Base-by-base conservation (phyloP, 1,140 invertebrate genomes). In the Thalassaphorura encarpata region DNA sequence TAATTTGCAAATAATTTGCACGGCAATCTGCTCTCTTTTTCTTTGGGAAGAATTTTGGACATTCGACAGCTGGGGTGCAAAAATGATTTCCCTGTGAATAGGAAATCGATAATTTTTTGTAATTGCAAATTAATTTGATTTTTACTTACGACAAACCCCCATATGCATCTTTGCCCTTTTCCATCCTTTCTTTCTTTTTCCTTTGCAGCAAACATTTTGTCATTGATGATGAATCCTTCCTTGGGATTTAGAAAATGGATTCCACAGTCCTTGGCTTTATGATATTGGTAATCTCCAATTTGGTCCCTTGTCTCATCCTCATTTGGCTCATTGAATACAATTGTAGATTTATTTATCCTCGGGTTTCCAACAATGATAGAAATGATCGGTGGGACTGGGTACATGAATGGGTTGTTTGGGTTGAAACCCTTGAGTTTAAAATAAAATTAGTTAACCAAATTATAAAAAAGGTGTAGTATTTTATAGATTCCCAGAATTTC, bases 1-100 rank as follows among this genome's bases (percentile, higher is more conserved):
- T 60, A 33, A 61, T 52, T 49, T 64, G 62, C 28, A 64, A 41
- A 28, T 64, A 64, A 31, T 60, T 56, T 11, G 42, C 42, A 11
- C 39, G 6, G 59, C 62, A 64, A 26, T 46, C 31, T 24, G 41
- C 50, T 11, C 31, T 45, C 43, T 33, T 36, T 15, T 15, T 46
- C 36, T 41, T 55, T 11, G n/a, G 46, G 3, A 21, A n/a, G 27
- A 58, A 64, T 24, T 56, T 29, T 1, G 58, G 45, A 45, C 62
- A 64, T 15, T 64, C 36, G 6, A 61, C 27, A 13, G 46, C 53
- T 16, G 62, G 62, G 2, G 62, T 64, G 28, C 62, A 64, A 33
- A 60, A 64, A 24, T 54, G 42, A 49, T 43, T 56, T n/a, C 62
- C 62, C 62, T 63, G 39, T 19, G 45, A 23, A 28, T 21, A 11